These are phyloP conservation scores for Drosophila lowei DNA, from an alignment of 1,140 invertebrate genomes.

Conservation along the genomic window DNA sequence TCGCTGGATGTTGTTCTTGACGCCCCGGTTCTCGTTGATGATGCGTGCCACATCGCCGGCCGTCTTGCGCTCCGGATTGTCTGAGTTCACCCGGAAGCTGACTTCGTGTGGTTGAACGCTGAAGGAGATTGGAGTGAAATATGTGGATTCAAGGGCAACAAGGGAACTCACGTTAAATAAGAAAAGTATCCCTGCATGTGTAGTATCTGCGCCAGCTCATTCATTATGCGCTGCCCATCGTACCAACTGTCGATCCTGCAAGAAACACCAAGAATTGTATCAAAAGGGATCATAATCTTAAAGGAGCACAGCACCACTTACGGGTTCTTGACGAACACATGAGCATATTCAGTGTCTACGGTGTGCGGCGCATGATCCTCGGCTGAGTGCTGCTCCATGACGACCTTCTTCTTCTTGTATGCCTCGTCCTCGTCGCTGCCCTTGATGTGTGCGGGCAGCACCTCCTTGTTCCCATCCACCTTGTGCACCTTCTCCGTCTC, in stretches of 20 bases:
- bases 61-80: slow-evolving; percentile 87
- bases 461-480: slow-evolving; percentile 68
- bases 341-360: slow-evolving; percentile 82
- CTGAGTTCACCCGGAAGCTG: slow-evolving; percentile 91
- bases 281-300: too few species aligned
- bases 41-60: slow-evolving; percentile 88
- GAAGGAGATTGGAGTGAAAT: background rate
- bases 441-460: slow-evolving; percentile 77
- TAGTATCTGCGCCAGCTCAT: slow-evolving; percentile 81
- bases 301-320: slow-evolving; percentile 19
- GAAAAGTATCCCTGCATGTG: slow-evolving; percentile 83
- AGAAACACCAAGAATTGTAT: background rate
- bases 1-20: slow-evolving; percentile 82
- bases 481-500: slow-evolving; percentile 51
- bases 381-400: slow-evolving; percentile 76
- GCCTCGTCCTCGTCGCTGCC: slow-evolving; percentile 63
- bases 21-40: slow-evolving; percentile 86
- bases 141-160: too few species aligned
- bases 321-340: slow-evolving; percentile 83
- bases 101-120: slow-evolving; percentile 91
- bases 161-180: slow-evolving; percentile 76
- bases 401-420: slow-evolving; percentile 78
- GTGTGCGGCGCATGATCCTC: slow-evolving; percentile 83
- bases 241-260: slow-evolving; percentile 80
- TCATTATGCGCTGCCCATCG: slow-evolving; percentile 81